phyloP scores from a whole-genome alignment of 92 coral and sea anemone species.

The Heliopora coerulea region DNA sequence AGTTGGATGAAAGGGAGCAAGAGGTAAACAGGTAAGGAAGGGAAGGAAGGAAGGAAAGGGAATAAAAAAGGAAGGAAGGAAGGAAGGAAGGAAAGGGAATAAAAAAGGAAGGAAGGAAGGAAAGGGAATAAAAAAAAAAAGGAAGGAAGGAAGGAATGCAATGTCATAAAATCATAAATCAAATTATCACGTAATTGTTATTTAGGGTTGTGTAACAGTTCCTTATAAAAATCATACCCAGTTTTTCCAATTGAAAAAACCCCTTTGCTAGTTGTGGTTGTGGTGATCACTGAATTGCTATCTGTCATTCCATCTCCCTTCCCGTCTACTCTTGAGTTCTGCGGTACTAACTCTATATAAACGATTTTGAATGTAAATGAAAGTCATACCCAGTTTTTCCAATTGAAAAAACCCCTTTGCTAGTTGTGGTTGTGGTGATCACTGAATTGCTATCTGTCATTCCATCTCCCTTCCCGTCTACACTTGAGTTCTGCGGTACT shows the following conservation, averaged over 20 bases:
- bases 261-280: slow-evolving; percentile 7
- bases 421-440: slow-evolving; percentile 19
- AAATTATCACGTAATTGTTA: no score
- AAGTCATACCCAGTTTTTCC: slow-evolving; percentile 25
- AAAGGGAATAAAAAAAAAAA: no score
- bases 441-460: slow-evolving; percentile 21
- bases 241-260: slow-evolving; percentile 12
- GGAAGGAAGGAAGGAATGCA: no score
- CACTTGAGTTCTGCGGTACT: neutral
- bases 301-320: slow-evolving; percentile 17
- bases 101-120: neutral
- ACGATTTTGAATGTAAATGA: no score
- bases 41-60: no score
- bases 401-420: slow-evolving; percentile 14
- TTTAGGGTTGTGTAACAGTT: no score
- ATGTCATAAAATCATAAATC: no score
- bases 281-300: slow-evolving; percentile 13
- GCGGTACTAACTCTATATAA: neutral
- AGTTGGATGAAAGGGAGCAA: no score
- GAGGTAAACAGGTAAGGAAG: no score
- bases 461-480: slow-evolving; percentile 15
- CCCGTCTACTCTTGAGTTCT: slow-evolving; percentile 2
- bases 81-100: neutral
- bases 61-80: no score
- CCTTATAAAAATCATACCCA: no score